Conservation (phyloP, 2,113 vertebrate genomes). For the Alouatta palliata region DNA sequence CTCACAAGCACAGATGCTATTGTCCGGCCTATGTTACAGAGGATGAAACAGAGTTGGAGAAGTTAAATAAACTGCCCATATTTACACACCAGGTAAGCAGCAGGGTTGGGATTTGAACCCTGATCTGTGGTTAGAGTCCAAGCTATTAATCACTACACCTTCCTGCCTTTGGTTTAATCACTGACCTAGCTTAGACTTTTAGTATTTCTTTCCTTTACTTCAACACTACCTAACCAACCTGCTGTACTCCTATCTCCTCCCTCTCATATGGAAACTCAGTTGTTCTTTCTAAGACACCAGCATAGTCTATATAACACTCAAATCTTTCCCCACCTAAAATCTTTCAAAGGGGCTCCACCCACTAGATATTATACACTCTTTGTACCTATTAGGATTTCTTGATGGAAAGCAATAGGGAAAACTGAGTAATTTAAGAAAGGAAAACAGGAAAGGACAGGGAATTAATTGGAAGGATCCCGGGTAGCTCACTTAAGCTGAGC, state of each 20-base stretch:
- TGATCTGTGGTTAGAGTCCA: neutral
- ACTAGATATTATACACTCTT: neutral
- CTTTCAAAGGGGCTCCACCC: neutral
- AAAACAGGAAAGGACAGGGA: neutral
- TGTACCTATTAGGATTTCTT: neutral
- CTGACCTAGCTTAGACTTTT: neutral
- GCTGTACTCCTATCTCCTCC: neutral
- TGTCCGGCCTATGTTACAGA: neutral
- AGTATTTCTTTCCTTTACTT: neutral
- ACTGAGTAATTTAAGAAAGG: neutral
- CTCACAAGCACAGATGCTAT: neutral
- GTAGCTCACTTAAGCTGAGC: neutral
- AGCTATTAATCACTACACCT: neutral
- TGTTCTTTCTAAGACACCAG: neutral
- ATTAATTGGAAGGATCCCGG: neutral
- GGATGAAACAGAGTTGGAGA: neutral
- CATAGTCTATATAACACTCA: neutral
- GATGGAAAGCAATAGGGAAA: neutral
- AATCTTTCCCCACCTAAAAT: neutral
- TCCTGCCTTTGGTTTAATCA: neutral
- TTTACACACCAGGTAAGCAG: neutral
- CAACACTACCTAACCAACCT: neutral
- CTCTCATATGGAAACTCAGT: accelerated
- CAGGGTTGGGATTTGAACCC: neutral
- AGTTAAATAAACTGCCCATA: neutral